A percentile compares a stretch with the other conserved stretches of the same genome.
Conservation (phyloP, 2,888 invertebrate species). For the Nineta flava region DNA sequence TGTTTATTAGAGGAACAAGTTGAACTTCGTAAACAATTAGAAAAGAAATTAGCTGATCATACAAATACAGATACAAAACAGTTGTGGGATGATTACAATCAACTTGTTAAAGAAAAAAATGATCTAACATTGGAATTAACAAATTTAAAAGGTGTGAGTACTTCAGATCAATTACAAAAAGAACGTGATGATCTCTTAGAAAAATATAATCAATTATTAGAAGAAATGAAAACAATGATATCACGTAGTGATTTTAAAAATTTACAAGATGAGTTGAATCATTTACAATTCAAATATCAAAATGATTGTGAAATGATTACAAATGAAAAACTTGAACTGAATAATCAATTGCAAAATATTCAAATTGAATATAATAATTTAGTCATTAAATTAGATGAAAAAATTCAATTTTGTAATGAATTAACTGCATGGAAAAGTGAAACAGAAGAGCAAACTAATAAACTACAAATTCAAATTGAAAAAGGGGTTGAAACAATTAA, state of each 20-base stretch:
- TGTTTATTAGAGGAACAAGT: conserved; percentile 36
- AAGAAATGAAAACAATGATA: neutral
- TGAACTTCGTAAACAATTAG: conserved; percentile 20
- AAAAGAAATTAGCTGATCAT: conserved; percentile 16
- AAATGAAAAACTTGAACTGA: neutral
- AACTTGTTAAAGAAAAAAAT: conserved; percentile 1
- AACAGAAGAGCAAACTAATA: neutral
- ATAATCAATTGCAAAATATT: neutral
- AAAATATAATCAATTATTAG: neutral
- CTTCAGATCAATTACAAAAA: neutral
- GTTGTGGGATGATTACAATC: conserved; percentile 5
- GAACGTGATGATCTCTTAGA: neutral
- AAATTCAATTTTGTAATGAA: neutral
- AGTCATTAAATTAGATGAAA: neutral
- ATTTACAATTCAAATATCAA: no score
- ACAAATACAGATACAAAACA: conserved; percentile 9
- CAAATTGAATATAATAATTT: neutral
- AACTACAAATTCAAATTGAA: conserved; percentile 13
- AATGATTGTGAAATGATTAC: neutral
- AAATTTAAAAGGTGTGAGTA: neutral
- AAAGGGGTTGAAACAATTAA: conserved; percentile 21
- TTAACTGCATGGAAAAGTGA: neutral
- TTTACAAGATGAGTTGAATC: no score
- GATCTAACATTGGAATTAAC: neutral
- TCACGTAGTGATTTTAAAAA: neutral